phyloP scores from a whole-genome alignment of 2,888 invertebrate species.

The Formica aserva region DNA sequence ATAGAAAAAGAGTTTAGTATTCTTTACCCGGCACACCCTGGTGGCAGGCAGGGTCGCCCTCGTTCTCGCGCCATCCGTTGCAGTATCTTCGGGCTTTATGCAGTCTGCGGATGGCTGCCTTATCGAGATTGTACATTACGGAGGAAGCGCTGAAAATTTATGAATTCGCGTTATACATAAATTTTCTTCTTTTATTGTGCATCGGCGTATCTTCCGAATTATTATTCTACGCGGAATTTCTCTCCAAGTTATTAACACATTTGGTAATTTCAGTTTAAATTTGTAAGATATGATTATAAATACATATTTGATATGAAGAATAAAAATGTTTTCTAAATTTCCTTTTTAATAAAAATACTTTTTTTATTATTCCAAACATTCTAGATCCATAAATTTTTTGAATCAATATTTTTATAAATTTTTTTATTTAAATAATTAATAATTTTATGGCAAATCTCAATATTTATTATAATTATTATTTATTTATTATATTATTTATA shows the following conservation, averaged over 20 bases:
- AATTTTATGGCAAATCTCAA: not conserved
- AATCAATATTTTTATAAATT: not conserved
- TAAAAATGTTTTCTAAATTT: not conserved
- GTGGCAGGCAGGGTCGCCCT: conserved; percentile 21
- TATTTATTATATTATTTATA: too few relatives aligned
- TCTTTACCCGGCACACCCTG: conserved; percentile 33
- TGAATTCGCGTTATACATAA: not conserved
- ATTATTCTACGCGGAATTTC: not conserved
- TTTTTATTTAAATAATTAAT: not conserved
- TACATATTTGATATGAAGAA: too few relatives aligned
- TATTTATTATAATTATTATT: not conserved
- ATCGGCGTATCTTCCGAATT: not conserved
- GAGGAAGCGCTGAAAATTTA: conserved; percentile 15
- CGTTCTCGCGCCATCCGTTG: conserved; percentile 37
- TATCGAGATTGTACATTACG: not conserved
- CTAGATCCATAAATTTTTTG: too few relatives aligned
- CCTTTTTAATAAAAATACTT: not conserved
- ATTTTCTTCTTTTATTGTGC: not conserved
- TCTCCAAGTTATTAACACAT: not conserved
- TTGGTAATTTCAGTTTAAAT: not conserved
- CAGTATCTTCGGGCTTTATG: conserved; percentile 27
- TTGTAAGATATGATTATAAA: too few relatives aligned
- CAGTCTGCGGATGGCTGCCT: conserved; percentile 30
- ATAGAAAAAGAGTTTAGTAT: conserved; percentile 49
- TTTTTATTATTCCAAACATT: not conserved